phyloP scores from a whole-genome alignment of 1,140 invertebrate genomes.

The Sweltsa coloradensis region DNA sequence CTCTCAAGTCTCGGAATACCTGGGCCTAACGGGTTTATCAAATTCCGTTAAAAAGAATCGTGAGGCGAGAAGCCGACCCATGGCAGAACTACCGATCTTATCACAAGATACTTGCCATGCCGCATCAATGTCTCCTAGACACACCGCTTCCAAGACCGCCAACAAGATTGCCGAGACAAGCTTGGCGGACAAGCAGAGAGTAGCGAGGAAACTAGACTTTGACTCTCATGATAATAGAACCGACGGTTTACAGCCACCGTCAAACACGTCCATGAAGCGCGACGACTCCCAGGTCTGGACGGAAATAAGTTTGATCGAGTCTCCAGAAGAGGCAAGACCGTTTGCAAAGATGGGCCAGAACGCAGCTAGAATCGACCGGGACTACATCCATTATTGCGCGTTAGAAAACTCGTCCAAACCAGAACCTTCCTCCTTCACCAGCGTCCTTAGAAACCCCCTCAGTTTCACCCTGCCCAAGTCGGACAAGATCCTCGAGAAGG shows the following conservation, averaged over 20 bases:
- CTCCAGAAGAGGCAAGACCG: slow-evolving; percentile 28
- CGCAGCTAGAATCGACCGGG: background rate
- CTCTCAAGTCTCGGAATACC: slow-evolving; percentile 25
- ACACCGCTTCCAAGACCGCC: slow-evolving; percentile 11
- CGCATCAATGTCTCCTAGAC: slow-evolving; percentile 24
- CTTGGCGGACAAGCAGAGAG: background rate
- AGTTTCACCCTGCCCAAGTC: no score
- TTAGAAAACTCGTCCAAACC: no score
- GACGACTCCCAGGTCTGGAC: slow-evolving; percentile 31
- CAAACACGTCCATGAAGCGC: slow-evolving; percentile 1
- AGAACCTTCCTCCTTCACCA: slow-evolving; percentile 5
- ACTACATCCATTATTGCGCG: background rate
- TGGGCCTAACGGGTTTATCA: slow-evolving; percentile 28
- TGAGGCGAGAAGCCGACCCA: slow-evolving; percentile 14
- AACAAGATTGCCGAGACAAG: background rate
- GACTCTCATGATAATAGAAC: no score
- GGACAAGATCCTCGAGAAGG: no score
- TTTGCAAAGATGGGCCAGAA: slow-evolving; percentile 31
- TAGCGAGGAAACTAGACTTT: slow-evolving; percentile 12
- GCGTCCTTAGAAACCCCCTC: slow-evolving; percentile 4
- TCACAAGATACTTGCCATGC: slow-evolving; percentile 26
- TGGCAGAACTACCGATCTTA: slow-evolving; percentile 24
- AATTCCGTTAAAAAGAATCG: slow-evolving; percentile 29
- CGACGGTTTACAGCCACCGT: slow-evolving; percentile 11
- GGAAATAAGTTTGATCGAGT: slow-evolving; percentile 35